Base-by-base conservation (phyloP, 2,113 vertebrate species). In the Cochlearius cochlearius region DNA sequence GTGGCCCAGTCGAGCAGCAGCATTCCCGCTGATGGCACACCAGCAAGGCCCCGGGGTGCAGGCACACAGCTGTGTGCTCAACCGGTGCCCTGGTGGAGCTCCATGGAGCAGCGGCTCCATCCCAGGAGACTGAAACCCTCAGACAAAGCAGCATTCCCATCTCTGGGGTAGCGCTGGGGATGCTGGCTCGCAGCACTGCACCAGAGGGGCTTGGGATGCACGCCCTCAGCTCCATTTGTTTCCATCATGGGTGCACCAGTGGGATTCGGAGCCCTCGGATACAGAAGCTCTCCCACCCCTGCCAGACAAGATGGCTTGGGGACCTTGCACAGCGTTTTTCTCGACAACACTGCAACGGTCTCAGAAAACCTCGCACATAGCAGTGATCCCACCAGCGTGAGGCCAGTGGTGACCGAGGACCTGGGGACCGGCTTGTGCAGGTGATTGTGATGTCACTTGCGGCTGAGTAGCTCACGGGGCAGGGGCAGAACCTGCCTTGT, bases 261-360 rank as follows among this genome's bases (percentile, higher is more conserved):
- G 6, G 56, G 19, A 18, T 76, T 60, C 0, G 2, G 43, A 38
- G 26, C 34, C 43, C 34, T 18, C 1, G 0, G 60, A 30, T 34
- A 60, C 34, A 60, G 43, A 38, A 60, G 74, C 56, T 62, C 11
- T 25, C n/a, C 34, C n/a, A 60, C 30, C 11, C n/a, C 27, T 60
- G 43, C 27, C 27, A 25, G 27, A 23, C 20, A 60, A 32, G 43
- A 38, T 14, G n/a, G 11, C n/a, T 30, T 3, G 2, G 25, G 34
- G 34, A 49, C 56, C 2, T 36, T 60, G 43, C 34, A 30, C 17
- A 23, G 41, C 27, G 18, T 49, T 60, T 76, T 76, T 30, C 43
- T 60, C 34, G 30, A 60, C 9, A 47, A 3, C 14, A 30, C 26
- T 49, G 34, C 43, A 60, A 36, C 2, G 4, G 34, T 21, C 34